Evolutionary conservation across 2,113 vertebrate genomes (phyloP).

Genomic region (Rhinichthys klamathensis): DNA sequence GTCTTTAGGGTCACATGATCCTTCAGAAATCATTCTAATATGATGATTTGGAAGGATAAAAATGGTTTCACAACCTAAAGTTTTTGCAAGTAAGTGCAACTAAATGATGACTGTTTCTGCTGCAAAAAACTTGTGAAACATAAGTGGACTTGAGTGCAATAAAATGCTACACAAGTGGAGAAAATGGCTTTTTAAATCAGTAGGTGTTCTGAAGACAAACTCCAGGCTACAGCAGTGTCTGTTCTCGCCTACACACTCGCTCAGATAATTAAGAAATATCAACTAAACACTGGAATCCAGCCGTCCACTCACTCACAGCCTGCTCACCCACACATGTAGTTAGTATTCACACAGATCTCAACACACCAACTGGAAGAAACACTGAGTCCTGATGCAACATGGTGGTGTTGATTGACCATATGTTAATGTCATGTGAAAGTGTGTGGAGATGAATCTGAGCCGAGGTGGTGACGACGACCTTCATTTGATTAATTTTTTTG

Average conservation of each 20-base stretch:
- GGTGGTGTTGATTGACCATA: not conserved
- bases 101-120: not conserved
- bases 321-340: slow-evolving; percentile 9
- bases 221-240: not conserved
- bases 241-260: not conserved
- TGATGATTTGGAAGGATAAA: too few species aligned
- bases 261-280: slow-evolving; percentile 17
- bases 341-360: not conserved
- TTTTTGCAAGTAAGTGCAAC: not conserved
- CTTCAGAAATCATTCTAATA: too few species aligned
- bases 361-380: not conserved
- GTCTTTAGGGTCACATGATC: too few species aligned
- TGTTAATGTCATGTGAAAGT: not conserved
- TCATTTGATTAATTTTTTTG: not conserved
- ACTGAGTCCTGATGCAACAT: not conserved
- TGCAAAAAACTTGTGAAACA: not conserved
- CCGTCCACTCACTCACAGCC: not conserved
- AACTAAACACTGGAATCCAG: slow-evolving; percentile 7
- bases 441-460: not conserved
- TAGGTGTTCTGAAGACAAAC: slow-evolving; percentile 27
- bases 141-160: not conserved
- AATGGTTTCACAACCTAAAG: too few species aligned
- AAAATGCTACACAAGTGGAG: not conserved
- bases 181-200: slow-evolving; percentile 19
- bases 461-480: not conserved